Conservation (phyloP, 2,113 vertebrate species). For the Dendrocopos noguchii region DNA sequence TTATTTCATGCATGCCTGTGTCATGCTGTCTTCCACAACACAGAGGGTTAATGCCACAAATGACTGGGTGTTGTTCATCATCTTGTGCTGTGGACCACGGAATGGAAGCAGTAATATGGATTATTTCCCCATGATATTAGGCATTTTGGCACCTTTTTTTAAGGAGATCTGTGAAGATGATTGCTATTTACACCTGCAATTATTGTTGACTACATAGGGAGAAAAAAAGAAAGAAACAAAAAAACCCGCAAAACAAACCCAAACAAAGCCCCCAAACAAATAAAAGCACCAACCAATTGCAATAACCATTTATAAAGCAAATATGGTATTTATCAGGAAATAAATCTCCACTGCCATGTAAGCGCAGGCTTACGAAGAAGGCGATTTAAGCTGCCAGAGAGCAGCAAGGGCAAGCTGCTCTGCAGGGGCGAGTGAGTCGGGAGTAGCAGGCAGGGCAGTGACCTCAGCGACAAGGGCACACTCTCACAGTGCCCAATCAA, state of each 20-base stretch:
- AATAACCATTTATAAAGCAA: not conserved
- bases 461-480: accelerated
- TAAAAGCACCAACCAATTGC: not conserved
- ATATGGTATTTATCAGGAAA: not conserved
- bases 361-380: not conserved
- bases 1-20: not conserved
- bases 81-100: not conserved
- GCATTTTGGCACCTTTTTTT: not conserved
- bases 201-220: not conserved
- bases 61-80: not conserved
- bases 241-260: not conserved
- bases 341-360: accelerated
- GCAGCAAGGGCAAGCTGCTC: not conserved
- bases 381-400: not conserved
- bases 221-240: too few species aligned
- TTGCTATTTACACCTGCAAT: not conserved
- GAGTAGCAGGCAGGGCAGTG: not conserved
- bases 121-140: not conserved
- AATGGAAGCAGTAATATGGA: not conserved
- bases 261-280: too few species aligned
- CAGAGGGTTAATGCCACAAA: not conserved
- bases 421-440: accelerated
- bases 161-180: not conserved
- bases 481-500: not conserved
- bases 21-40: not conserved